Evolutionary conservation across 2,888 invertebrate genomes (phyloP).

Genomic region (Erebia palarica): DNA sequence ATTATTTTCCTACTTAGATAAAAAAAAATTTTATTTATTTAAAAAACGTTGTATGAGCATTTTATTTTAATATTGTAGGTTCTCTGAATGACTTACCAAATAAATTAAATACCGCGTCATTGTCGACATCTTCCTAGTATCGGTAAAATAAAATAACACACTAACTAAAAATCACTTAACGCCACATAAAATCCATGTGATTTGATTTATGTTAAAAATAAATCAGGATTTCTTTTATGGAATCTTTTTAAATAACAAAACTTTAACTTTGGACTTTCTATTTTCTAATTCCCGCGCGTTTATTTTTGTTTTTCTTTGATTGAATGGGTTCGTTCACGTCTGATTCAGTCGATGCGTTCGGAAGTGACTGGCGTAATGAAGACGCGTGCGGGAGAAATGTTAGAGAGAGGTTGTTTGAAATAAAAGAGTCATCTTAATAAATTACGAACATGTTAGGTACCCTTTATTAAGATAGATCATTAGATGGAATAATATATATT

Average conservation of each 20-base stretch:
- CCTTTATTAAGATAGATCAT: not conserved
- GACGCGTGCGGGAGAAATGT: constrained; percentile 19
- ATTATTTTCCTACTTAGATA: not conserved
- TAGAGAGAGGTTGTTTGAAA: constrained; percentile 2
- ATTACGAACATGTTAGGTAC: not conserved
- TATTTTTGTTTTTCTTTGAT: constrained; percentile 9
- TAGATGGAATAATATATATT: not conserved
- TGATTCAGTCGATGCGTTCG: constrained; percentile 20
- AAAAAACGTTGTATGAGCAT: not conserved
- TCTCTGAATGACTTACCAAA: constrained; percentile 37
- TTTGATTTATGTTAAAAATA: constrained; percentile 1
- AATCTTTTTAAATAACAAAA: not conserved
- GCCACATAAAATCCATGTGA: constrained; percentile 22
- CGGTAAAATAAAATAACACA: constrained; percentile 16
- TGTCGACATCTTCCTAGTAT: constrained; percentile 28
- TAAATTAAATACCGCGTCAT: constrained; percentile 39
- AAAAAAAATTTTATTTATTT: not conserved
- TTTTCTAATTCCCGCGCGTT: constrained; percentile 28
- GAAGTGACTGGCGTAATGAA: constrained; percentile 27
- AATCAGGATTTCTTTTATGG: not conserved
- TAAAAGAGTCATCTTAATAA: constrained; percentile 19
- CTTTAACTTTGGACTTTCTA: constrained; percentile 1
- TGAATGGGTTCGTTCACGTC: constrained; percentile 26
- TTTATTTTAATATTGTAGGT: not conserved
- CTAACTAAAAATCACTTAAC: constrained; percentile 5